These are phyloP conservation scores for Uloborus plumipes DNA, from an alignment of 2,888 invertebrate species.

Conservation along the genomic window DNA sequence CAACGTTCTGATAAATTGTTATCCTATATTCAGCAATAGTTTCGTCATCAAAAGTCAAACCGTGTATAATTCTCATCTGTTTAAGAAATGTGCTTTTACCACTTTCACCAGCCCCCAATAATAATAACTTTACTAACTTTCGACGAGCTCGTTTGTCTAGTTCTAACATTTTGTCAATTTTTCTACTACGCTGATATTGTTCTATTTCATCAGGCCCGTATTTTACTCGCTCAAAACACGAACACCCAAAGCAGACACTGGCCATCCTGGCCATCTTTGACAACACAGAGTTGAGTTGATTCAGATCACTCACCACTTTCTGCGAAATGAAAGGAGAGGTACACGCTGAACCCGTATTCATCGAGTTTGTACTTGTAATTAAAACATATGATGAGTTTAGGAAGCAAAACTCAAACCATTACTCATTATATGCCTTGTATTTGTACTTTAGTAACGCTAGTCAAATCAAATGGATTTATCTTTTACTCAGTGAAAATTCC, in stretches of 20 bases:
- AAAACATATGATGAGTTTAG: too few species aligned
- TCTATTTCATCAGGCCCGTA: conserved; percentile 82
- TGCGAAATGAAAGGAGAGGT: too few species aligned
- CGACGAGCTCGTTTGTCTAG: conserved; percentile 86
- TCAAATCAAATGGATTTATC: too few species aligned
- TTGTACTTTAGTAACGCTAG: too few species aligned
- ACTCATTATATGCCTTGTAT: too few species aligned
- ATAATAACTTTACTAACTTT: conserved; percentile 88
- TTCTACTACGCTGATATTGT: conserved; percentile 85
- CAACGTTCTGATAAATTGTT: conserved; percentile 95
- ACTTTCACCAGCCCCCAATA: conserved; percentile 87
- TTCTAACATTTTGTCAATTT: conserved; percentile 88
- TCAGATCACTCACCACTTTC: too few species aligned
- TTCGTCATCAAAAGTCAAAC: conserved; percentile 83
- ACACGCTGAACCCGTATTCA: too few species aligned
- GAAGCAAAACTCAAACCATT: too few species aligned
- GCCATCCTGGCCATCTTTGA: conserved; percentile 56
- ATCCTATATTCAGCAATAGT: conserved; percentile 89
- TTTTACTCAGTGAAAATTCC: too few species aligned
- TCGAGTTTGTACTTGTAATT: too few species aligned
- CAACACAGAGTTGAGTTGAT: conserved; percentile 7
- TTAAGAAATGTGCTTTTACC: conserved; percentile 80
- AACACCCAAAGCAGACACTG: conserved; percentile 54
- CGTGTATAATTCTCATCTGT: conserved; percentile 97
- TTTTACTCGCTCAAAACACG: conserved; percentile 65